Base-by-base conservation (phyloP, 2,113 vertebrate species). In the Protomyctophum bolini region DNA sequence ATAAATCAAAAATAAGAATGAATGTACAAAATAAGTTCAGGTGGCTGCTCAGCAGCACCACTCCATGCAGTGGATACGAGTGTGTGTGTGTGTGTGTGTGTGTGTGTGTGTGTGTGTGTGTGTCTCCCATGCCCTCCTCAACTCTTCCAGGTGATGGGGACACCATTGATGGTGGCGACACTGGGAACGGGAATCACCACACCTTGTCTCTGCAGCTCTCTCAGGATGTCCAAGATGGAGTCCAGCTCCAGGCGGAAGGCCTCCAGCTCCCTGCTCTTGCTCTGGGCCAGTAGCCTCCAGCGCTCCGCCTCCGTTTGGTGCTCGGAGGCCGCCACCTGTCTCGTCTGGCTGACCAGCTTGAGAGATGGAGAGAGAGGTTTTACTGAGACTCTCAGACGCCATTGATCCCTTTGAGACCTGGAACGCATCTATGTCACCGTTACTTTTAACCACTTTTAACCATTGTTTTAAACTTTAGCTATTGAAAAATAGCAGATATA, bases 181-280 rank as follows among this genome's bases (percentile, higher is more conserved):
- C 3, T 3, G 33, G 93, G 75, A 0, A 65, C 54, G 0, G 95
- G 92, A 48, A 97, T 91, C 4, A 96, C 90, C 29, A 95, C 91
- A 0, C 95, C 96, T 58, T 96, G 95, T 65, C 87, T 95, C 49
- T 98, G 96, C 28, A 98, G 91, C 63, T 97, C 94, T 72, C 91
- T 91, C 60, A 99, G 75, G 10, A 97, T 92, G 55, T 98, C 96
- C 51, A 99, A 68, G 62, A 99, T 98, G 0, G 96, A 95, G 90
- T 99, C 97, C 73, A 99, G 58, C 75, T 99, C 96, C 47, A 89
- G 79, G 21, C 95, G 92, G 74, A 98, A 99, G 62, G 79, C 90
- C 65, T 97, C 95, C 76, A 99, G 88, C 52, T 99, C 96, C 33
- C 68, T 91, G 67, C 92, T 95, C 83, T 94, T 96, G n/a, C 85